Conservation (phyloP, 1,140 invertebrate species). For the Nomia melanderi region DNA sequence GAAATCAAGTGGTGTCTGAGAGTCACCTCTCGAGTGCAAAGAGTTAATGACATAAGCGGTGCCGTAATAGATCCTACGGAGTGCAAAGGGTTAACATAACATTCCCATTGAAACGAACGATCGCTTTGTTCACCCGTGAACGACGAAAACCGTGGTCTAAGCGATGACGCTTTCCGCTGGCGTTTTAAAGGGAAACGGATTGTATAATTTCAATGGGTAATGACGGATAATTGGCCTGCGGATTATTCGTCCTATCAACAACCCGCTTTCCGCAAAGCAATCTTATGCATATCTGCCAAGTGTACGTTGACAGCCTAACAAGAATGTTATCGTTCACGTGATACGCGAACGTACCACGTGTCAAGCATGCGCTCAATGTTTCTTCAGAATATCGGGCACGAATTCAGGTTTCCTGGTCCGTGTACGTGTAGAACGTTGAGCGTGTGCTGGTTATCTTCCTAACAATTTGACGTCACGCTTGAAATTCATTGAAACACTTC, state of each 20-base stretch:
- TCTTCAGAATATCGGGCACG: neutral
- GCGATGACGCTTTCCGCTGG: too few species aligned
- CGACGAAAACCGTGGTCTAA: too few species aligned
- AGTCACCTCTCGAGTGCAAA: too few species aligned
- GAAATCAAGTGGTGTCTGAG: too few species aligned
- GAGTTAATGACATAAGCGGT: too few species aligned
- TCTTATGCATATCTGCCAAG: slow-evolving; percentile 1
- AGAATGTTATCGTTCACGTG: slow-evolving; percentile 21
- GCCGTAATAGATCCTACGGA: too few species aligned
- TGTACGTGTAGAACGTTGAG: neutral
- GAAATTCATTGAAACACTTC: neutral
- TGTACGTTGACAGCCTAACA: neutral
- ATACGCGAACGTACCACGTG: slow-evolving; percentile 13
- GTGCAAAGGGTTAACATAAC: too few species aligned
- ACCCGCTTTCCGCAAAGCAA: neutral
- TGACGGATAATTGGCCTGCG: neutral
- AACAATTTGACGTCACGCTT: neutral
- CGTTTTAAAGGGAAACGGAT: too few species aligned
- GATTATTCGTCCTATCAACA: slow-evolving; percentile 4
- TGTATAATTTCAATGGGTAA: too few species aligned
- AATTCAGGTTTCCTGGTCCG: neutral
- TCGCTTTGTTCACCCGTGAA: too few species aligned
- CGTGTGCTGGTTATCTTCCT: neutral
- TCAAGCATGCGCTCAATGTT: neutral
- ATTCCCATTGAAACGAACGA: too few species aligned